Evolutionary conservation across 2,888 invertebrate species (phyloP), one percentile per base, ranked within the genome.

Genomic region (Ormyrus pomaceus): DNA sequence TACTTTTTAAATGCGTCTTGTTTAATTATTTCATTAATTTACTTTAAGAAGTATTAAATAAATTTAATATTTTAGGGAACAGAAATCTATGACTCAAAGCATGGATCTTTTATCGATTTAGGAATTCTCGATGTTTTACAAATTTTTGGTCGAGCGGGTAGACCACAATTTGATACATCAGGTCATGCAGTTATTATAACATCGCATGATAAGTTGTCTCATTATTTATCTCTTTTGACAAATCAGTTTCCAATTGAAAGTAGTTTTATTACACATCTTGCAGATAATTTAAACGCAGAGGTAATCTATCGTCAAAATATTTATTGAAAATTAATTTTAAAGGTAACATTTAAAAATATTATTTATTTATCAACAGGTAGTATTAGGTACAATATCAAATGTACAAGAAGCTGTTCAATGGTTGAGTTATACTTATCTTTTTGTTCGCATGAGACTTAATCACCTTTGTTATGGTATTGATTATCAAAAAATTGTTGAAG

Each of bases 211-310:
- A 98, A 98, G 89, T 92, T 99, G 77, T 94, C 96, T 53, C 97
- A 98, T 88, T 99, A 99, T 89, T 92, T 99, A 77, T 96, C 97
- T 0, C 93, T 98, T 71, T 93, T 99, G 88, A 98, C 98, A 1
- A 97, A 98, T 88, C 99, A 99, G 91, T 97, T 97, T 90, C 99
- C 99, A 0, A 99, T 99, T 82, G 99, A 99, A 91, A 98, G 98
- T 87, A 98, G 98, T 91, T 99, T 99, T 87, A 95, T 98, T 80
- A 95, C 95, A 87, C 95, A 96, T 85, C 91, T 99, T 76, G 95
- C 96, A 3, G 99, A 99, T 91, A 99, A 99, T 92, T 93, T 99
- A 81, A 99, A 99, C 92, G 99, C 99, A 50, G 99, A 99, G 93
- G 96, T 97, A 88, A 65, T 34, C 51, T 19, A 19, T 19, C 0